Conservation (phyloP, 2,113 vertebrate genomes). For the Sisor rabdophorus region DNA sequence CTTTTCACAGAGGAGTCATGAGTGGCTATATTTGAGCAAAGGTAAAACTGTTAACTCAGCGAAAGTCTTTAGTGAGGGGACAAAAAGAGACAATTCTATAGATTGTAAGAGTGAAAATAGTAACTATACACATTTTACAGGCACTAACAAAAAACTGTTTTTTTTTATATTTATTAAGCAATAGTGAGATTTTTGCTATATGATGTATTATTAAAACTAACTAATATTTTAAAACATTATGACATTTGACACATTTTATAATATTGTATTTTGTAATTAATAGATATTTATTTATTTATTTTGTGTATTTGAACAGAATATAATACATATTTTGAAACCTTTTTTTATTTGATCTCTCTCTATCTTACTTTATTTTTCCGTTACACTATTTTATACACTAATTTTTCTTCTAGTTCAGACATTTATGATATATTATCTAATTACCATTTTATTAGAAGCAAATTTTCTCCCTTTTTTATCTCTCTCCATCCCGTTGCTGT, state of each 20-base stretch:
- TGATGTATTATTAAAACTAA: background rate
- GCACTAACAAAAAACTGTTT: conserved; percentile 27
- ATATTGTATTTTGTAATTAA: background rate
- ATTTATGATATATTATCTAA: too few relatives aligned
- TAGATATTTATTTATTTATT: background rate
- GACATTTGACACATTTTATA: background rate
- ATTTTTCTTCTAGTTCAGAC: too few relatives aligned
- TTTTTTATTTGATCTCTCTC: too few relatives aligned
- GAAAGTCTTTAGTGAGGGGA: conserved; percentile 38
- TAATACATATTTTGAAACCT: too few relatives aligned
- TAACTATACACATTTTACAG: conserved; percentile 17
- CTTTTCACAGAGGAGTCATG: conserved; percentile 25
- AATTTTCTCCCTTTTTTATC: background rate
- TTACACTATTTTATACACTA: too few relatives aligned
- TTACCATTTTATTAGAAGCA: background rate
- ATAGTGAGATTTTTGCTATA: background rate
- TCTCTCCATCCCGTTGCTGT: background rate
- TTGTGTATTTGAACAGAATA: too few relatives aligned
- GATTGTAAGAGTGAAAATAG: conserved; percentile 20
- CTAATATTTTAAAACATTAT: background rate
- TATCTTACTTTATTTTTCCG: too few relatives aligned
- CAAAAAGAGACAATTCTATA: conserved; percentile 17
- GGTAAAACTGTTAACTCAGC: conserved; percentile 40
- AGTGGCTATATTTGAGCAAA: conserved; percentile 33
- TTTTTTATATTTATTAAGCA: background rate